Evolutionary conservation across 2,888 invertebrate species (phyloP), one percentile per base, ranked within the genome.

Genomic region (Netelia melanura): DNA sequence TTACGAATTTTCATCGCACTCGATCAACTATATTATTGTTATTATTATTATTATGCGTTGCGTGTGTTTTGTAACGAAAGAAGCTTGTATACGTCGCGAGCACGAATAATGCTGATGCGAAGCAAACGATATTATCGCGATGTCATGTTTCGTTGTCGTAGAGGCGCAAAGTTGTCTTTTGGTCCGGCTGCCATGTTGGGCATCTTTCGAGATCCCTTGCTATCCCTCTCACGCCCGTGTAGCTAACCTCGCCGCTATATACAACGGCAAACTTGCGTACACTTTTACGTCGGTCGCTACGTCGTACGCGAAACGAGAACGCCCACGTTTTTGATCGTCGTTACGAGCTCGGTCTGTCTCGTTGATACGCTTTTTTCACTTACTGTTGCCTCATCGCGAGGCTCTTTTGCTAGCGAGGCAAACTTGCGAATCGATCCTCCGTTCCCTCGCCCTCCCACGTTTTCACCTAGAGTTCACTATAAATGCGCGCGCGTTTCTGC

Each of bases 101-200:
- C 38, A 25, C 2, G 25, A 54, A 43, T 67, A 56, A 11, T 65
- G 58, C 1, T 23, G 14, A 61, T 9, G 38, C 23, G 54, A 68
- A 30, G 10, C 44, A 14, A 67, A 21, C 71, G 21, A 52, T 52
- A 80, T 80, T 85, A 78, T 54, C 68, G 81, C 82, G 70, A 75
- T 70, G 83, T 85, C 86, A 85, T 38, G 64, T 58, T 85, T 83
- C 68, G 54, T 68, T 64, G 58, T 72, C 62, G 77, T 48, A 25
- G 79, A 76, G 71, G 68, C 65, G 81, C 67, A 43, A 71, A 84
- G 83, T 87, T 86, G 83, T 87, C 83, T 87, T 81, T 87, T 83
- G 38, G 83, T 83, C 67, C 72, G 80, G 68, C 82, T 80, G 87
- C 87, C 87, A 87, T 87, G 80, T 86, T 87, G 83, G 85, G 81